phyloP scores from a whole-genome alignment of 2,797 vertebrate species.

The Myripristis murdjan region DNA sequence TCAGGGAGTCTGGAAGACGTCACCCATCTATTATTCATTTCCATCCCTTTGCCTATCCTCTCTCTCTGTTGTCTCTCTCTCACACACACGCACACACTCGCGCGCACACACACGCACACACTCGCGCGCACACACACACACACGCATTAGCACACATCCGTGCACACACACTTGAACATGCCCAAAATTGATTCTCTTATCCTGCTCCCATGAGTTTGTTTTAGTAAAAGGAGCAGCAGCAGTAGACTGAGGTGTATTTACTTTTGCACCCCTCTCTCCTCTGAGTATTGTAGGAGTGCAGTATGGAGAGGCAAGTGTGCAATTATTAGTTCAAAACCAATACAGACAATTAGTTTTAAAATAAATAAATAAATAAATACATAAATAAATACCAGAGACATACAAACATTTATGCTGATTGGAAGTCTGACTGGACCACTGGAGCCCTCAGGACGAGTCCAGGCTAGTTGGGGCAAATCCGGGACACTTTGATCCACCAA shows the following conservation, averaged over 20 bases:
- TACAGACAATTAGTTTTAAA: not conserved
- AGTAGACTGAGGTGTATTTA: conserved; percentile 38
- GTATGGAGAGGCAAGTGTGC: too few relatives aligned
- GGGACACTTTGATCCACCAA: too few relatives aligned
- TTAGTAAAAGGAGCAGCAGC: conserved; percentile 30
- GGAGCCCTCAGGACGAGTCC: conserved; percentile 20
- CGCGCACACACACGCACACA: conserved; percentile 2
- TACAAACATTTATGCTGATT: conserved; percentile 50
- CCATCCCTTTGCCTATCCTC: conserved; percentile 62
- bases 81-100: too few relatives aligned
- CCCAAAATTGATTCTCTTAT: conserved; percentile 38
- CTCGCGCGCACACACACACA: not conserved
- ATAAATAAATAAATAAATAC: conserved; percentile 7
- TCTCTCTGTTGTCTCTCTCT: conserved; percentile 52
- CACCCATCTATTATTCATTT: conserved; percentile 72
- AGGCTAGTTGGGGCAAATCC: conserved; percentile 9
- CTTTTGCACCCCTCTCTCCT: too few relatives aligned
- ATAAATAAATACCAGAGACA: too few relatives aligned
- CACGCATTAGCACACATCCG: too few relatives aligned
- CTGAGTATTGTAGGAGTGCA: conserved; percentile 31
- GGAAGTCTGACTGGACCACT: conserved; percentile 46
- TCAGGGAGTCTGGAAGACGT: conserved; percentile 54
- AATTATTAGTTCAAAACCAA: too few relatives aligned
- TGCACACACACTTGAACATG: not conserved
- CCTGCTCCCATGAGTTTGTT: conserved; percentile 50